Base-by-base conservation (phyloP, 2,797 vertebrate genomes). In the Hozukius guyotensis region DNA sequence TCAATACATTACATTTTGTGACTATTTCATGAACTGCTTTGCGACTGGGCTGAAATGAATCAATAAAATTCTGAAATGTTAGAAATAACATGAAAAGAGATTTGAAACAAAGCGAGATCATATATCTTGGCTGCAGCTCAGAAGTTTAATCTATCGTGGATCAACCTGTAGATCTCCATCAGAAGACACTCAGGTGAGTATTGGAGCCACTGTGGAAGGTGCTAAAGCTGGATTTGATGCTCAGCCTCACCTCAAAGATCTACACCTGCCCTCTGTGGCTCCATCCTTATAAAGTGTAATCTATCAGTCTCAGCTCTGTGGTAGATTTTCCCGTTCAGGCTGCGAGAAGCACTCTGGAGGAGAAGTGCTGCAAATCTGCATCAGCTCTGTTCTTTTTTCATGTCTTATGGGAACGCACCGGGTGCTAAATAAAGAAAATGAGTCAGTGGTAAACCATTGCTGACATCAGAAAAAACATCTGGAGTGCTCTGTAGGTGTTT, bases 381-480 rank as follows among this genome's bases (percentile, higher is more conserved):
- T 57, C 42, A 11, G 2, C 18, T 61, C 61, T 56, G 31, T 25
- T 70, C 62, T 57, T 38, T 9, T 34, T 20, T 42, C 31, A 18
- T 2, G 8, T 59, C 65, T 31, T 64, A 3, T 20, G 78, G 72
- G 75, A 85, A 20, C 63, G 56, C 8, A 8, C 8, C 2, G 22
- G 55, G 52, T n/a, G 57, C 60, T 55, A 36, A 71, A 69, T 59
- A 27, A 60, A 75, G 70, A 65, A 79, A 77, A 56, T 52, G 42
- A 77, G 76, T 68, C 65, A 49, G 25, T 38, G 64, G 25, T 65
- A 64, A 70, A 76, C 10, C 59, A 10, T 27, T 32, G 56, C 67
- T 56, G 69, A 31, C 64, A 63, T 59, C 63, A 52, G 76, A 34
- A 61, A 6, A 72, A 70, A 76, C 46, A 80, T 72, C 62, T 76